Base-by-base conservation (phyloP, 2,888 invertebrate genomes). In the Abrostola tripartita region DNA sequence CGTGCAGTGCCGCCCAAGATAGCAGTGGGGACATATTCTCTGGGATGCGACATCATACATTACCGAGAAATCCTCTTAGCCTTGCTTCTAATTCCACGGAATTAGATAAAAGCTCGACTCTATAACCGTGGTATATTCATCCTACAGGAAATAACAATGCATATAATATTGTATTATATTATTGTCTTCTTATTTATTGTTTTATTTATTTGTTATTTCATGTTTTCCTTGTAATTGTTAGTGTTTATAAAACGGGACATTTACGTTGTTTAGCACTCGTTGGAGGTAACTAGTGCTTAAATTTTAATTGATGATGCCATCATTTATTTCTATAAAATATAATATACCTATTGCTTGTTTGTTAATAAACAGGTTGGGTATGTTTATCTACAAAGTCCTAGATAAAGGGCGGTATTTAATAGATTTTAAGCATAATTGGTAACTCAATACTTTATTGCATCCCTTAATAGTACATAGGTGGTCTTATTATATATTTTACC, bases 81-180 rank as follows among this genome's bases (percentile, higher is more conserved):
- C 14, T 58, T 52, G n/a, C 53, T 49, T 56, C 24, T 37, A 55
- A 52, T 78, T 78, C 64, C n/a, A 37, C 0, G 52, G 70, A 74
- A 66, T 62, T 44, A 54, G 66, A 67, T 76, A 63, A 67, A 78
- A 78, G 76, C 67, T 74, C 42, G n/a, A 55, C 52, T 53, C 52
- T 61, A 58, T 42, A 38, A 40, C 10, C 42, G 38, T 65, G 61
- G 74, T 52, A 62, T 65, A 67, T 35, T 11, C 41, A 5, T 35
- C 35, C 40, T 35, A 44, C 51, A 70, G 57, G 64, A 69, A 74
- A 69, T 53, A 66, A 74, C 75, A 74, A 63, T 55, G 37, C 41
- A 10, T 52, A 38, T 14, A n/a, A 24, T 52, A 57, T 41, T 73
- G 38, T 47, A 41, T 35, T 11, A 37, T 56, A 37, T 61, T 54